Evolutionary conservation across 2,888 invertebrate genomes (phyloP).

Genomic region (Diloba caeruleocephala): DNA sequence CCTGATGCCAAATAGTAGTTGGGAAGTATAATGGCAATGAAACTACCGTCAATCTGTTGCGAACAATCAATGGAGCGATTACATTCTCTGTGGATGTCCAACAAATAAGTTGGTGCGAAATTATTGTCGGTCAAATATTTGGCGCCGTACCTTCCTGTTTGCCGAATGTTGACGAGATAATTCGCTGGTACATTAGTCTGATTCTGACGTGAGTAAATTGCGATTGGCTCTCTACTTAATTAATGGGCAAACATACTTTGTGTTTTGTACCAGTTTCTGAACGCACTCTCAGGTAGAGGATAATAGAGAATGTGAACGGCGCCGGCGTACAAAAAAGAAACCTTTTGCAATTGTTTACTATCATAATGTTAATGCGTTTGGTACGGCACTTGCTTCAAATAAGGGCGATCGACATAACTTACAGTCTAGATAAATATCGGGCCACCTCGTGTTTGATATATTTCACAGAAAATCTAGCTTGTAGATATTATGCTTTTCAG

Average conservation of each 20-base stretch:
- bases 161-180: conserved; percentile 20
- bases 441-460: too few species aligned
- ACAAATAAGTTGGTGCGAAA: conserved; percentile 66
- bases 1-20: conserved; percentile 20
- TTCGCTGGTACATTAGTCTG: conserved; percentile 12
- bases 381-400: too few species aligned
- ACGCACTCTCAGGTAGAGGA: background rate
- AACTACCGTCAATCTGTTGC: conserved; percentile 59
- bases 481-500: too few species aligned
- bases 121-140: conserved; percentile 63
- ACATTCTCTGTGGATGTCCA: conserved; percentile 54
- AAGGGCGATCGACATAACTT: too few species aligned
- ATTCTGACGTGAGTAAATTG: conserved; percentile 7
- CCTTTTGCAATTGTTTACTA: too few species aligned
- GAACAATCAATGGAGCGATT: conserved; percentile 65
- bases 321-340: too few species aligned
- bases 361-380: too few species aligned
- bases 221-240: background rate
- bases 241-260: background rate
- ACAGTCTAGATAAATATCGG: too few species aligned
- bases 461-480: too few species aligned
- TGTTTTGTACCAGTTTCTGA: background rate
- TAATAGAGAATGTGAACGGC: too few species aligned
- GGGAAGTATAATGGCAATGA: conserved; percentile 43
- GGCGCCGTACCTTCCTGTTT: conserved; percentile 35